A percentile compares a stretch with the other conserved stretches of the same genome.
These are phyloP conservation scores for Lemur catta DNA, from an alignment of 2,797 vertebrate species.

Conservation along the genomic window DNA sequence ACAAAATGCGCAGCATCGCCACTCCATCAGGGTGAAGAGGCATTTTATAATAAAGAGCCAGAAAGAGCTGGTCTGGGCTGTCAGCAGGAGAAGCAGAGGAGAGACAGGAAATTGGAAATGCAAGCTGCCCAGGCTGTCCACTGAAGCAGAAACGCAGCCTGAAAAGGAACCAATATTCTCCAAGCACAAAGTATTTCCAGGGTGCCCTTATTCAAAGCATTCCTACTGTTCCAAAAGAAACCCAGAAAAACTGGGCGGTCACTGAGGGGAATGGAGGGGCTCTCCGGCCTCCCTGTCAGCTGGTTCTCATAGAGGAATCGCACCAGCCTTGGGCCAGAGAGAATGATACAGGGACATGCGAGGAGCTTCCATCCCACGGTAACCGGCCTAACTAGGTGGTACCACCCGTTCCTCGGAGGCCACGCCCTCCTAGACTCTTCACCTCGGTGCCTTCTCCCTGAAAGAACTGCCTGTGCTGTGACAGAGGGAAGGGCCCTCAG, in stretches of 20 bases:
- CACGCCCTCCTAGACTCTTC: not conserved
- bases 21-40: not conserved
- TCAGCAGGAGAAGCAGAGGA: not conserved
- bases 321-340: not conserved
- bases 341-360: fast-evolving
- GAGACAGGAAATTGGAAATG: slow-evolving; percentile 33
- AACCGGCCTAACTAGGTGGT: fast-evolving
- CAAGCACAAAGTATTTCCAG: not conserved
- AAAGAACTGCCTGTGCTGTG: not conserved
- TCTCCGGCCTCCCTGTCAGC: not conserved
- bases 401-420: fast-evolving
- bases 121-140: not conserved
- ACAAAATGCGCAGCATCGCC: not conserved
- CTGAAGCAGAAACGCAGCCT: not conserved
- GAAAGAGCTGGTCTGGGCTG: not conserved
- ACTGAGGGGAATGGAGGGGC: not conserved
- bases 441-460: not conserved
- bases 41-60: not conserved
- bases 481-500: not conserved
- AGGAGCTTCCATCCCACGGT: fast-evolving
- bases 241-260: not conserved
- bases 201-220: not conserved
- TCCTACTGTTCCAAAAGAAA: not conserved
- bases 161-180: not conserved
- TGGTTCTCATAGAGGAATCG: not conserved